Percentiles rank a stretch among this genome's conserved stretches.
Conservation (phyloP, 92 coral and sea anemone species). For the Hydrozoanthus gracilis region DNA sequence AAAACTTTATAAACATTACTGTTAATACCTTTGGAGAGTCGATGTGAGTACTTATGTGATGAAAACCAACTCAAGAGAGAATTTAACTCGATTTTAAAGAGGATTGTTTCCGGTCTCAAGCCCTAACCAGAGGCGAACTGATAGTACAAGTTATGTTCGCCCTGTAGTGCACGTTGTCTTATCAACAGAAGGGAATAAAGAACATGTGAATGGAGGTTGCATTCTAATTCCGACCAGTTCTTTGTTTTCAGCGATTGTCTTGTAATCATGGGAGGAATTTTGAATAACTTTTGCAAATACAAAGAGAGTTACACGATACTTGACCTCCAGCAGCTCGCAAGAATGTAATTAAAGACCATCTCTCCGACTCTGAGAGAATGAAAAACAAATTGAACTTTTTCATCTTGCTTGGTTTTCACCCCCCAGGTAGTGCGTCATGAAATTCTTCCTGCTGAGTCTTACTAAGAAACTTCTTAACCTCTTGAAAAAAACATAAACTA, state of each 20-base stretch:
- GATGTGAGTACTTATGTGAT: constrained; percentile 42
- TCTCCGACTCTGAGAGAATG: background rate
- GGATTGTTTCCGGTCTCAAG: constrained; percentile 14
- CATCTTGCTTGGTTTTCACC: background rate
- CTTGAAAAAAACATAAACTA: no score
- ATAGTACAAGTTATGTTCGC: background rate
- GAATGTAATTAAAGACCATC: constrained; percentile 30
- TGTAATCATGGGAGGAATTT: constrained; percentile 17
- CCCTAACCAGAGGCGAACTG: background rate
- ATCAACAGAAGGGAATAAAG: constrained; percentile 36
- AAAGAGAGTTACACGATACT: constrained; percentile 1
- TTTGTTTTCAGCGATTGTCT: constrained; percentile 29
- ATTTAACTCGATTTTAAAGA: constrained; percentile 2
- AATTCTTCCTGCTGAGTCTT: background rate
- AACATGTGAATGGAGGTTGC: background rate
- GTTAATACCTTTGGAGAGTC: constrained; percentile 39
- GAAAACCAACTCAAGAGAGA: constrained; percentile 41
- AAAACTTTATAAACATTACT: constrained; percentile 26
- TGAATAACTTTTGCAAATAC: constrained; percentile 47
- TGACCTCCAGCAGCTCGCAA: constrained; percentile 50
- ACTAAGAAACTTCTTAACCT: no score
- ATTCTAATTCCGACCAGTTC: constrained; percentile 6
- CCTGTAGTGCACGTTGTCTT: background rate
- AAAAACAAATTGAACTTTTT: constrained; percentile 27
- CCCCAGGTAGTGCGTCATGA: constrained; percentile 17